These are phyloP conservation scores for Cancer borealis DNA, from an alignment of 2,888 invertebrate species.

Conservation along the genomic window DNA sequence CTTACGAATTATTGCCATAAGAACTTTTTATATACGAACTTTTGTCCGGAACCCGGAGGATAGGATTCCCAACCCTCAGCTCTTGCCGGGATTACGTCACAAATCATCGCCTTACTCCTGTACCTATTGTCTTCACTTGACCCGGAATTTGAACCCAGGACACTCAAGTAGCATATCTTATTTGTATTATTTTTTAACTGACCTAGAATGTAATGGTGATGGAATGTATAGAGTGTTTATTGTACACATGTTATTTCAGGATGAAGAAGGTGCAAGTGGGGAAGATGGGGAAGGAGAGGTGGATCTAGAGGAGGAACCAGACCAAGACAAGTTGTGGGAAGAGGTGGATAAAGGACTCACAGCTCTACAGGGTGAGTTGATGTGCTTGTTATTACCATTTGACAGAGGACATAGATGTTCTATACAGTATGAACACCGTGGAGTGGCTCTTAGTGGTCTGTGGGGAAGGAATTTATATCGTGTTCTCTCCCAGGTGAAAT, in stretches of 20 bases:
- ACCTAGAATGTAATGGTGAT: not conserved
- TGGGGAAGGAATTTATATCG: no score
- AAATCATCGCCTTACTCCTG: no score
- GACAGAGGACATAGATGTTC: not conserved
- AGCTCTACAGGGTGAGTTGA: constrained; percentile 60
- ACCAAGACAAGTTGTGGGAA: constrained; percentile 71
- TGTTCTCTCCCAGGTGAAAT: not conserved
- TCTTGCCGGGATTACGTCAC: no score
- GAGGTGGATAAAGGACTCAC: constrained; percentile 67
- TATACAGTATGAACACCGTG: not conserved
- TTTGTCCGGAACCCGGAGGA: no score
- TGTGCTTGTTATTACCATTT: not conserved
- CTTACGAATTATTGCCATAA: no score
- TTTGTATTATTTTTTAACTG: not conserved
- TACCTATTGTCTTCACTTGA: no score
- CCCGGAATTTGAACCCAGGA: no score
- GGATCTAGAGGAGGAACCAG: constrained; percentile 52
- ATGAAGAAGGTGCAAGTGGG: not conserved
- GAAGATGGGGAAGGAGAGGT: constrained; percentile 22
- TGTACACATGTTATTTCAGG: not conserved
- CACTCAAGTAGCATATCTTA: not conserved
- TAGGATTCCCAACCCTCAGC: no score
- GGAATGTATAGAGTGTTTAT: not conserved
- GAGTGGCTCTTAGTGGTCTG: not conserved
- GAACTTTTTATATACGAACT: no score